Evolutionary conservation across 2,797 vertebrate genomes (phyloP), one percentile per base, ranked within the genome.

Genomic region (Todus mexicanus): DNA sequence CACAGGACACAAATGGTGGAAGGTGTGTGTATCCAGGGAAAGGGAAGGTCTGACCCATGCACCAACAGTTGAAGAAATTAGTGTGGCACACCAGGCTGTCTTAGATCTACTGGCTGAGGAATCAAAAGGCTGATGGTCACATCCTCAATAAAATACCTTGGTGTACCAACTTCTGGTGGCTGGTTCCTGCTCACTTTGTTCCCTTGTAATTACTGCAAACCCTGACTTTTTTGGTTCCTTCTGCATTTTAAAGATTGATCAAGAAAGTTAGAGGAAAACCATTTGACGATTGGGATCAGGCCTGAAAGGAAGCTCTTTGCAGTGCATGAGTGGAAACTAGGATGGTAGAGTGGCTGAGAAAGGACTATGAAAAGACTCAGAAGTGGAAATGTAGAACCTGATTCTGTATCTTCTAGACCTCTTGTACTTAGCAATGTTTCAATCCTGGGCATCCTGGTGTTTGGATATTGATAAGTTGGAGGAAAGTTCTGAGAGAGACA

Each of bases 71-170:
- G 79, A 74, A 73, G 40, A 84, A 91, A 57, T 63, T 0, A 56
- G 17, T 2, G 0, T 33, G 33, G 8, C 5, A 2, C 2, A 1
- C 5, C 17, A 72, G 51, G 12, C 45, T 83, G 57, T 15, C 51
- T 92, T 93, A 56, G 22, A 21, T 76, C 11, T 81, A 10, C 14
- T 42, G 42, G 8, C 11, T 76, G 57, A 27, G 51, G 45, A 84
- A 59, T 63, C 19, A 35, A 50, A 69, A 91, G 77, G 68, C 93
- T 95, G 87, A 54, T 91, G 83, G 91, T 92, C 37, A 16, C 76
- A 77, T 90, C 71, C 68, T 79, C 57, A 48, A 20, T 68, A 68
- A 78, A 81, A 74, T 54, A 33, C 5, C 53, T 38, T 53, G 15
- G 22, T 23, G 18, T 75, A 29, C 40, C 6, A 33, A 15, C 12